Evolutionary conservation across 2,888 invertebrate species (phyloP).

Genomic region (Antheraea yamamai): DNA sequence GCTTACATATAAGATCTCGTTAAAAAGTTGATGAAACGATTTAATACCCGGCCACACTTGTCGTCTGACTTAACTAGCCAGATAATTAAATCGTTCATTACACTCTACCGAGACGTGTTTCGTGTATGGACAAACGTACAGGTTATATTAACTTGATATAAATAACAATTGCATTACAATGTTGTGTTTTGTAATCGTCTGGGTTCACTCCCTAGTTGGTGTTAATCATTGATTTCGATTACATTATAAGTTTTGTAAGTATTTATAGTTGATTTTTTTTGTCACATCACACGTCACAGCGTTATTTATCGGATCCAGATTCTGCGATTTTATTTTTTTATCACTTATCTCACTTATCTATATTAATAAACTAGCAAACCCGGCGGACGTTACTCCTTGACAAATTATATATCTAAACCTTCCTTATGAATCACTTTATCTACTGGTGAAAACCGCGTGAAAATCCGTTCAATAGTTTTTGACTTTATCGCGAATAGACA

Average conservation of each 20-base stretch:
- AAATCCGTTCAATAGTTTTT: too few species aligned
- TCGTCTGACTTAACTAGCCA: slow-evolving; percentile 5
- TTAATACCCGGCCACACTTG: slow-evolving; percentile 17
- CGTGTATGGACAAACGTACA: not conserved
- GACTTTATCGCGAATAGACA: too few species aligned
- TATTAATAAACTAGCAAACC: too few species aligned
- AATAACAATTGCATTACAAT: not conserved
- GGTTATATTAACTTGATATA: not conserved
- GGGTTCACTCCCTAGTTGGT: not conserved
- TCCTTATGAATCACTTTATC: too few species aligned
- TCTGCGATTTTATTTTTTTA: too few species aligned
- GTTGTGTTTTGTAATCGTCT: not conserved
- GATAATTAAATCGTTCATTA: slow-evolving; percentile 23
- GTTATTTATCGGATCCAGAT: too few species aligned
- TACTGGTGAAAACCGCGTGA: too few species aligned
- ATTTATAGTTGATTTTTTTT: not conserved
- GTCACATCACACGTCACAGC: too few species aligned
- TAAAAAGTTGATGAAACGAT: slow-evolving; percentile 12
- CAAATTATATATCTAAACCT: too few species aligned
- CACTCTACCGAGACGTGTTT: slow-evolving; percentile 3
- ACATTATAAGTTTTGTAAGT: not conserved
- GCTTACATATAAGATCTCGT: slow-evolving; percentile 15
- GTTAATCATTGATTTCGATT: not conserved
- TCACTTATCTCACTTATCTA: too few species aligned
- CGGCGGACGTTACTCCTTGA: too few species aligned